Evolutionary conservation across 2,113 vertebrate species (phyloP).

Genomic region (Channa maculata): DNA sequence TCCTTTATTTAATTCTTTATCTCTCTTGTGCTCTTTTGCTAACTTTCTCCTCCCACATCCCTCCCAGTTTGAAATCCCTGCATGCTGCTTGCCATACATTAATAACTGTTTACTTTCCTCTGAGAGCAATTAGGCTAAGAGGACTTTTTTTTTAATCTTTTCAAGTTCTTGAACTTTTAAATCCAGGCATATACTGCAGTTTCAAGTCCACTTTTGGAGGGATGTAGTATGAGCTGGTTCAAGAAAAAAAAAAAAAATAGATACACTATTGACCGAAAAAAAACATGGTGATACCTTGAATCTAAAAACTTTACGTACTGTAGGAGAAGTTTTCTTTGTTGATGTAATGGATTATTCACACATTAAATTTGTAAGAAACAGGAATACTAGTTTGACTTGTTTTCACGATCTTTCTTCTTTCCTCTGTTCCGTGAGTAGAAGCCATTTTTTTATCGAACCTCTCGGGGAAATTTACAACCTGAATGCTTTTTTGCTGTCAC

Average conservation of each 20-base stretch:
- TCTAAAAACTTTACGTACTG: not conserved
- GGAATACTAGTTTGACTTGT: not conserved
- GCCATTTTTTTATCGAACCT: no score
- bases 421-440: not conserved
- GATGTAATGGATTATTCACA: not conserved
- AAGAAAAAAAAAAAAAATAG: not conserved
- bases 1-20: slow-evolving; percentile 31
- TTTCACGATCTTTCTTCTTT: not conserved
- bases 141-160: slow-evolving; percentile 52
- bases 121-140: slow-evolving; percentile 78
- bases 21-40: slow-evolving; percentile 42
- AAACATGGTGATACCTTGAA: slow-evolving; percentile 25
- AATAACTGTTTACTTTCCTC: slow-evolving; percentile 81
- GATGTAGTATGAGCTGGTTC: no score
- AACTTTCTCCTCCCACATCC: slow-evolving; percentile 49
- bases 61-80: slow-evolving; percentile 67
- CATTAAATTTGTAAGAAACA: slow-evolving; percentile 1
- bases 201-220: slow-evolving; percentile 36
- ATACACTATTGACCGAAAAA: not conserved
- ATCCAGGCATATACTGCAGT: slow-evolving; percentile 16
- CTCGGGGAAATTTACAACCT: not conserved
- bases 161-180: slow-evolving; percentile 60
- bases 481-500: no score
- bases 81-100: slow-evolving; percentile 71
- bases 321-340: not conserved